phyloP scores from a whole-genome alignment of 2,888 invertebrate species.

The Serripes groenlandicus region DNA sequence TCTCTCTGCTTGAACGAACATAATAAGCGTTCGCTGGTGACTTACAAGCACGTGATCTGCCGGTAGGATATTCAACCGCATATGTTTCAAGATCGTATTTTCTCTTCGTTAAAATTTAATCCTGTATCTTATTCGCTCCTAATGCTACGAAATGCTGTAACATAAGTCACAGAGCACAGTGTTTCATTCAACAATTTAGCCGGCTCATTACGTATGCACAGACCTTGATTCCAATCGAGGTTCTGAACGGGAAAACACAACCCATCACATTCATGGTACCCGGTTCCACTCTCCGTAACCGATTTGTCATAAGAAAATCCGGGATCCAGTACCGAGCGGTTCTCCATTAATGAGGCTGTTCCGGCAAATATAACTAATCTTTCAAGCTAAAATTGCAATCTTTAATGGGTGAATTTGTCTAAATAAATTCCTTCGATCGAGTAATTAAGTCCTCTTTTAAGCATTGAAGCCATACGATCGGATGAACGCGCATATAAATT shows the following conservation, averaged over 20 bases:
- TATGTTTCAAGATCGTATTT: not conserved
- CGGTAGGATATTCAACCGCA: no score
- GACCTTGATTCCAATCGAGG: conserved; percentile 59
- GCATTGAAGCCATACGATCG: no score
- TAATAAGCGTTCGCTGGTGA: no score
- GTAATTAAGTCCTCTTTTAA: no score
- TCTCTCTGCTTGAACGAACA: no score
- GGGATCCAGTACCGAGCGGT: conserved; percentile 26
- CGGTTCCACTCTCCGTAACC: not conserved
- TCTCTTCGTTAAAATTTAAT: no score
- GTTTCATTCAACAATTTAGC: conserved; percentile 56
- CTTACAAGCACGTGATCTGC: no score
- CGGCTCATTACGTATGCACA: conserved; percentile 68
- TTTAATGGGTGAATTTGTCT: not conserved
- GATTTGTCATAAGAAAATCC: not conserved
- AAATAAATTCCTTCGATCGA: no score
- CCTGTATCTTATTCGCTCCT: not conserved
- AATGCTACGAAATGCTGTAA: not conserved
- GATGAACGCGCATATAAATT: no score
- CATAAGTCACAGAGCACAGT: not conserved
- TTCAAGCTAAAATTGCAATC: not conserved
- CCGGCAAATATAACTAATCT: not conserved
- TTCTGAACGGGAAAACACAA: conserved; percentile 57
- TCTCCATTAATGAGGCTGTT: conserved; percentile 49
- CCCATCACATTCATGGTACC: conserved; percentile 48